Evolutionary conservation across 2,888 invertebrate species (phyloP).

Genomic region (Caradrina kadenii): DNA sequence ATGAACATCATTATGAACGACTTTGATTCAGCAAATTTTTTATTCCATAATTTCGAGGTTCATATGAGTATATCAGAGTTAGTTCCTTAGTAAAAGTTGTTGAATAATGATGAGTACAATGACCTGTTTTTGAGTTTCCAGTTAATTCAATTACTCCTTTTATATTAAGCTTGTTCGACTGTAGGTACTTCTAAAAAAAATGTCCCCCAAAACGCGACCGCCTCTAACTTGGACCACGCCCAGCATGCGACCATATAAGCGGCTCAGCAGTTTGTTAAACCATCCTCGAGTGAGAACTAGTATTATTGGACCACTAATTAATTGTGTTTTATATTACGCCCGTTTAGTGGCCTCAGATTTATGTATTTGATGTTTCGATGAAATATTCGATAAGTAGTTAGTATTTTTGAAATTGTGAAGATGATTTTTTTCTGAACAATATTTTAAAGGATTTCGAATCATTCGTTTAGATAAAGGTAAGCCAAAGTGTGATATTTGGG

Average conservation of each 20-base stretch:
- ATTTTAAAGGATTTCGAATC: conserved; percentile 19
- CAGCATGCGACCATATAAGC: conserved; percentile 75
- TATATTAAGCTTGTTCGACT: too few species aligned
- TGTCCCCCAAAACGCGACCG: neutral
- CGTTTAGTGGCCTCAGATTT: conserved; percentile 65
- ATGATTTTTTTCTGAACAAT: neutral
- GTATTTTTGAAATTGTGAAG: conserved; percentile 12
- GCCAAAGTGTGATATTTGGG: neutral
- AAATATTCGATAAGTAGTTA: conserved; percentile 49
- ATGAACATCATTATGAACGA: too few species aligned
- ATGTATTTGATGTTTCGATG: conserved; percentile 62
- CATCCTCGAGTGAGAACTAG: conserved; percentile 73
- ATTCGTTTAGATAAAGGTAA: neutral
- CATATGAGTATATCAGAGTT: too few species aligned
- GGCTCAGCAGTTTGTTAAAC: conserved; percentile 73
- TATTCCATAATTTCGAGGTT: too few species aligned
- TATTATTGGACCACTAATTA: conserved; percentile 74
- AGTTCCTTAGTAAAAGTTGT: too few species aligned
- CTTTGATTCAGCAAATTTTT: too few species aligned
- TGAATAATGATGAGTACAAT: too few species aligned
- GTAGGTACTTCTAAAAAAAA: neutral
- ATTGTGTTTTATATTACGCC: conserved; percentile 73
- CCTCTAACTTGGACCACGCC: conserved; percentile 33
- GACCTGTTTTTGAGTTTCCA: too few species aligned
- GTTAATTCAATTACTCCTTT: too few species aligned